A percentile compares a stretch with the other conserved stretches of the same genome.
These are phyloP conservation scores for Corythornis madagascariensis DNA, from an alignment of 2,113 vertebrate genomes.

Conservation along the genomic window DNA sequence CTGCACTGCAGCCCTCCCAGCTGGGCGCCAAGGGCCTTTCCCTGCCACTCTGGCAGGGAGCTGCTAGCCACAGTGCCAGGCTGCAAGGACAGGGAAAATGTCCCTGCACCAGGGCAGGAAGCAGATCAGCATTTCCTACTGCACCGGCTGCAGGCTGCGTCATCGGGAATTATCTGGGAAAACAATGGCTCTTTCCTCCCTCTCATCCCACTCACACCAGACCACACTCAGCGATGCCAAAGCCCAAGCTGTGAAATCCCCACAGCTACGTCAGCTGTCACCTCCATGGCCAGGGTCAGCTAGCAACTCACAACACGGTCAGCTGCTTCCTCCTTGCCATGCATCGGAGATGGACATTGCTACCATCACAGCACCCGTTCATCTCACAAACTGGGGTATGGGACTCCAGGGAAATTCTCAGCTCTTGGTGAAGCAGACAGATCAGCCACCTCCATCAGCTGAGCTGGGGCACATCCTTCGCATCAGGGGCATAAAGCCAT, in stretches of 20 bases:
- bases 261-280: not conserved
- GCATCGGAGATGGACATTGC: not conserved
- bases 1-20: not conserved
- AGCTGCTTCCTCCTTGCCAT: not conserved
- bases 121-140: constrained; percentile 26
- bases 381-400: rapidly evolving
- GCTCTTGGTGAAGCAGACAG: not conserved
- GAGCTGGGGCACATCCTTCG: not conserved
- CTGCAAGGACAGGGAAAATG: not conserved
- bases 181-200: constrained; percentile 53
- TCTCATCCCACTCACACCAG: not conserved
- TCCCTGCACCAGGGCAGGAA: not conserved
- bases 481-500: not conserved
- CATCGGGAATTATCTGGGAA: constrained; percentile 23
- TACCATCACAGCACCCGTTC: not conserved
- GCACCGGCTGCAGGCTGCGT: not conserved
- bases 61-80: not conserved
- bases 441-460: not conserved
- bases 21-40: not conserved
- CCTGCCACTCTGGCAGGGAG: not conserved
- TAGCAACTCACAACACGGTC: rapidly evolving
- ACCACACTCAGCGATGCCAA: rapidly evolving
- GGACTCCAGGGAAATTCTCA: not conserved
- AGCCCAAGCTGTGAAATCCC: not conserved
- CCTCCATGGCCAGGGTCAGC: not conserved